A percentile compares a stretch with the other conserved stretches of the same genome.
Evolutionary conservation across 2,888 invertebrate species (phyloP).

Genomic region (Labia minor): DNA sequence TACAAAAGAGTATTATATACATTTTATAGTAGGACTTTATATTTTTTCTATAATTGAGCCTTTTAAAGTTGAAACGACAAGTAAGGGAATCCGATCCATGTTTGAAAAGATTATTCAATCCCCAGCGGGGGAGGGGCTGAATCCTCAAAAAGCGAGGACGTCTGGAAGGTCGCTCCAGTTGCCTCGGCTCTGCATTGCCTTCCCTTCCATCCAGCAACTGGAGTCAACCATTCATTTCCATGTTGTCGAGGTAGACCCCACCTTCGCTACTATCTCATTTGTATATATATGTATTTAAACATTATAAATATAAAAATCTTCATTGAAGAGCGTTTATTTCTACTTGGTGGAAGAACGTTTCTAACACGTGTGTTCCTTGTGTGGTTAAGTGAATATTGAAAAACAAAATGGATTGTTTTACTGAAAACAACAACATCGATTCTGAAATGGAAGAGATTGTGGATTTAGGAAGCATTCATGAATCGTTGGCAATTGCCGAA

Average conservation of each 20-base stretch:
- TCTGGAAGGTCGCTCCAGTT: conserved; percentile 13
- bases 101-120: no score
- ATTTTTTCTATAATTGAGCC: no score
- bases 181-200: neutral
- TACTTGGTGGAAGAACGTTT: neutral
- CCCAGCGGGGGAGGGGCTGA: neutral
- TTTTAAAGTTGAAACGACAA: no score
- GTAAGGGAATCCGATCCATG: no score
- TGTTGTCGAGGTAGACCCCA: neutral
- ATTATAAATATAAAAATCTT: neutral
- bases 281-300: neutral
- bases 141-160: conserved; percentile 13
- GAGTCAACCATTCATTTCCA: neutral
- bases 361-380: neutral
- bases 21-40: no score
- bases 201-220: neutral
- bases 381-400: neutral
- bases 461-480: conserved; percentile 32
- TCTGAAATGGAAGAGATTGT: neutral
- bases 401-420: neutral
- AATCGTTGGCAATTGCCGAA: conserved; percentile 46
- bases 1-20: no score
- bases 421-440: neutral
- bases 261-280: neutral
- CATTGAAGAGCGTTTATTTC: neutral